Evolutionary conservation across 2,113 vertebrate species (phyloP).

Genomic region (Labeo rohita): DNA sequence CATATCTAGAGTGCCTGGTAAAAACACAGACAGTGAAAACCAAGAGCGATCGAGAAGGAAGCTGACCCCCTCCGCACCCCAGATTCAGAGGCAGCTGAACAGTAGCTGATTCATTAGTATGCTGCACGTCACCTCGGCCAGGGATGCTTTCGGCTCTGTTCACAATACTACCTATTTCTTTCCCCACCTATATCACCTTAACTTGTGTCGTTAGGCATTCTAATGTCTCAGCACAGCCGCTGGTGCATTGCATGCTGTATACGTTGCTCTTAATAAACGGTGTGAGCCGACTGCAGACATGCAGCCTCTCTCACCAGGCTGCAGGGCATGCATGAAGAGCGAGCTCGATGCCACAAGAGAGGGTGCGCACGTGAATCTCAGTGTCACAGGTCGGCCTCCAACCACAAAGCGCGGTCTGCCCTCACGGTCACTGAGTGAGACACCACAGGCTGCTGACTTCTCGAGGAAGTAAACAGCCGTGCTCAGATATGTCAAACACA

Average conservation of each 20-base stretch:
- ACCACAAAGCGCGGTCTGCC: not conserved
- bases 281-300: not conserved
- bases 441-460: slow-evolving; percentile 34
- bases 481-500: slow-evolving; percentile 48
- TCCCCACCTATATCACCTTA: slow-evolving; percentile 55
- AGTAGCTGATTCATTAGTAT: slow-evolving; percentile 68
- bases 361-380: not conserved
- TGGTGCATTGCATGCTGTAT: not conserved
- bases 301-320: slow-evolving; percentile 13
- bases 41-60: slow-evolving; percentile 7
- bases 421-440: slow-evolving; percentile 22
- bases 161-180: slow-evolving; percentile 58
- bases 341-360: slow-evolving; percentile 10
- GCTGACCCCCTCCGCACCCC: slow-evolving; percentile 9
- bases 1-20: not conserved
- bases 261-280: not conserved
- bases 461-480: slow-evolving; percentile 48
- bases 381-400: not conserved
- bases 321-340: slow-evolving; percentile 7
- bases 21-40: slow-evolving; percentile 3
- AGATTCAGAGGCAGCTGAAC: slow-evolving; percentile 18
- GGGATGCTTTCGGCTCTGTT: slow-evolving; percentile 62
- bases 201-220: slow-evolving; percentile 48
- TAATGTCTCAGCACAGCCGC: slow-evolving; percentile 55
- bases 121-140: slow-evolving; percentile 57